These are phyloP conservation scores for Ectropis crepuscularia DNA, from an alignment of 2,888 invertebrate genomes.

Conservation along the genomic window DNA sequence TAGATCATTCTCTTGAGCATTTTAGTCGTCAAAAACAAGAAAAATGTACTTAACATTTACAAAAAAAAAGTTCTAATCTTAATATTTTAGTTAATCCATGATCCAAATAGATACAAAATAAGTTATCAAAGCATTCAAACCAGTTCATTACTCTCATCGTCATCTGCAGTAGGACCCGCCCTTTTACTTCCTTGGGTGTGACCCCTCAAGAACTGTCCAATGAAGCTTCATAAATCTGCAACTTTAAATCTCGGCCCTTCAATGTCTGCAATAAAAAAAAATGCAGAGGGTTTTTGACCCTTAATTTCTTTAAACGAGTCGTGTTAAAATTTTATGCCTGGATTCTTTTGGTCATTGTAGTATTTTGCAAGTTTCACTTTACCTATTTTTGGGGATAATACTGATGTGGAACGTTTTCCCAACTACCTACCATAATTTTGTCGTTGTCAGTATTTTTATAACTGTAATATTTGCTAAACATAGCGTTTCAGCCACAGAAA, in stretches of 20 bases:
- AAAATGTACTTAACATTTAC: too few species aligned
- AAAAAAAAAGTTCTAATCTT: too few species aligned
- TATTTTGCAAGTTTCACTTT: neutral
- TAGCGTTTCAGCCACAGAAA: too few species aligned
- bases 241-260: conserved; percentile 64
- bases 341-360: conserved; percentile 2
- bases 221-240: conserved; percentile 61
- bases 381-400: neutral
- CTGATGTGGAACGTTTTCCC: neutral
- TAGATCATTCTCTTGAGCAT: too few species aligned
- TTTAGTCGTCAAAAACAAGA: too few species aligned
- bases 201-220: conserved; percentile 59
- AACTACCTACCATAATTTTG: too few species aligned
- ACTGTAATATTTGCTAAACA: too few species aligned
- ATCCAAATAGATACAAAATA: too few species aligned
- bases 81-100: too few species aligned
- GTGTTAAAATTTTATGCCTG: conserved; percentile 1
- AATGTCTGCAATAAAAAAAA: conserved; percentile 67
- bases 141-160: conserved; percentile 1
- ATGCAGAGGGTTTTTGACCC: conserved; percentile 58
- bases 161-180: conserved; percentile 30
- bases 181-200: conserved; percentile 38
- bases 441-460: too few species aligned
- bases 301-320: conserved; percentile 45
- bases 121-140: neutral